Evolutionary conservation across 2,888 invertebrate species (phyloP), one percentile per base, ranked within the genome.

Genomic region (Cremastobaeus sp.): DNA sequence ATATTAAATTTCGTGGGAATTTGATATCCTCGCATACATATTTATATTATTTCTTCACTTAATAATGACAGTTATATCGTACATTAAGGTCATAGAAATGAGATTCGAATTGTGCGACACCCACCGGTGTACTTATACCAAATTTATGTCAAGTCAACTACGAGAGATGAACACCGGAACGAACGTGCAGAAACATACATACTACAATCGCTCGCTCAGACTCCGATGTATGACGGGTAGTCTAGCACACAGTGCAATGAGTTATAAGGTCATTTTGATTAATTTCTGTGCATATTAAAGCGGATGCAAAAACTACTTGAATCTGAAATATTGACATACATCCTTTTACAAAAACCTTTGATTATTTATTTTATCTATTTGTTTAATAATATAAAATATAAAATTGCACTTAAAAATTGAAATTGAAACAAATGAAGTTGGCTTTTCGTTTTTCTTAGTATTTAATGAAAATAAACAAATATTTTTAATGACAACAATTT

Each of bases 211-310:
- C 50, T 25, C 11, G 47, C 18, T 55, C 12, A 37, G 43, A 55
- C 65, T 54, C 21, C 30, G 21, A 54, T 65, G 66, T 66, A 66
- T 57, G 50, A 68, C 66, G 66, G 66, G 57, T 68, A 48, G 50
- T 50, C 66, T 68, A 57, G 20, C 57, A 50, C 15, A 41, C 8
- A 41, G 66, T 41, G 43, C 35, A 11, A 50, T 50, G 21, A 54
- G 37, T 45, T 47, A 43, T 54, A 30, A 39, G 39, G 41, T 32
- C 41, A 47, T 65, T 65, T 47, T 30, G 47, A 52, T 64, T 34
- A 37, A 52, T 35, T 45, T 43, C 35, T n/a, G n/a, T n/a, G n/a
- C 4, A 47, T 37, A 3, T 28, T 30, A 60, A 60, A 48, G n/a
- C n/a, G n/a, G n/a, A n/a, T n/a, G n/a, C 15, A 48, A 64, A 52